A percentile compares a stretch with the other conserved stretches of the same genome.
Evolutionary conservation across 2,797 vertebrate species (phyloP).

Genomic region (Notamacropus eugenii): DNA sequence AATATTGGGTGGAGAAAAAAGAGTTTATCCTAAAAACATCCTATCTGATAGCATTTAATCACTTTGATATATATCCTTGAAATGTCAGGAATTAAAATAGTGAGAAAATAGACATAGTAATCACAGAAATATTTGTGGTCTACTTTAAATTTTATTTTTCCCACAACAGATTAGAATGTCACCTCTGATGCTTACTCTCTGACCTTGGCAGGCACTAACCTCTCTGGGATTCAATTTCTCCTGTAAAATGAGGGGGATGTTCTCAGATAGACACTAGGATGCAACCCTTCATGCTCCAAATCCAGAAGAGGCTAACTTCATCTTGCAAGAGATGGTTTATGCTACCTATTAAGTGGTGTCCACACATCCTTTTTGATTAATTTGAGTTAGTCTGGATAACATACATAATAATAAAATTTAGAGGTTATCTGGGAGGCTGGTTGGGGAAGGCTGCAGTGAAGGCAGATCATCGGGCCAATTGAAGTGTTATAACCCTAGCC

Average conservation of each 20-base stretch:
- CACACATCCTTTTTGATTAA: not conserved
- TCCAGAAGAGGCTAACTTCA: not conserved
- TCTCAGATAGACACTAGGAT: not conserved
- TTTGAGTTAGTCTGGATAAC: not conserved
- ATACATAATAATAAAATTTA: not conserved
- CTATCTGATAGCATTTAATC: not conserved
- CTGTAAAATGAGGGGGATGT: not conserved
- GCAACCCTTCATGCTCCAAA: not conserved
- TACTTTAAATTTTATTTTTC: not conserved
- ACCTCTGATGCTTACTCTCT: not conserved
- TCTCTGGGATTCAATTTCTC: not conserved
- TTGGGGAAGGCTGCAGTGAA: not conserved
- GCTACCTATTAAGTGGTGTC: not conserved
- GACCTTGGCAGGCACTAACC: not conserved
- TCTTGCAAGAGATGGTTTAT: not conserved
- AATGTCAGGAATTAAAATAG: not conserved
- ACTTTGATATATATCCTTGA: not conserved
- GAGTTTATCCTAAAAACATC: not conserved
- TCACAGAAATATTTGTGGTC: not conserved
- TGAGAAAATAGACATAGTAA: not conserved
- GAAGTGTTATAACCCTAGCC: slow-evolving; percentile 84
- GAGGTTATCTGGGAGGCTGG: not conserved
- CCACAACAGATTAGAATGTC: not conserved
- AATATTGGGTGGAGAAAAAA: not conserved
- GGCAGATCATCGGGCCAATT: slow-evolving; percentile 83